These are phyloP conservation scores for Centropus bengalensis DNA, from an alignment of 2,113 vertebrate species.

Conservation along the genomic window DNA sequence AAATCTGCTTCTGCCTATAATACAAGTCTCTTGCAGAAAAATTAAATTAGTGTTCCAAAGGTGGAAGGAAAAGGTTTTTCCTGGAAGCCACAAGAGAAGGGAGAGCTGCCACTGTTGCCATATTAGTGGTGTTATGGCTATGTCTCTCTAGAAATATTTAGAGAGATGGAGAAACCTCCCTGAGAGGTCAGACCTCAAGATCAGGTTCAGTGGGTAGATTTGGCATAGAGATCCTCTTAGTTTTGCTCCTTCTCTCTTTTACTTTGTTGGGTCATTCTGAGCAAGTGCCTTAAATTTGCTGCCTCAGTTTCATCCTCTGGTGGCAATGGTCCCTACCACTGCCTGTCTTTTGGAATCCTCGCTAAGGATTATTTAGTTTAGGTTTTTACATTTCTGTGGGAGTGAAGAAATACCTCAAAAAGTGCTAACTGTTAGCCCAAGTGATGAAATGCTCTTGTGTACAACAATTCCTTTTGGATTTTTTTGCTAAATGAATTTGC, in stretches of 20 bases:
- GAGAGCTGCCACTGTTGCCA: not conserved
- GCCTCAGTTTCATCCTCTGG: not conserved
- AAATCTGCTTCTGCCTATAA: not conserved
- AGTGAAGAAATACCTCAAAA: not conserved
- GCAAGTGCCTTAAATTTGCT: not conserved
- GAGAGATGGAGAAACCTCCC: not conserved
- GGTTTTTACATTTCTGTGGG: not conserved
- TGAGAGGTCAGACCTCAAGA: not conserved
- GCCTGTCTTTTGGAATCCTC: not conserved
- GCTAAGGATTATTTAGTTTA: not conserved
- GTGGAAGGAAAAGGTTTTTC: not conserved
- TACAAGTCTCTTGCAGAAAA: not conserved
- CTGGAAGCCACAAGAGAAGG: not conserved
- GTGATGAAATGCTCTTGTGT: not conserved
- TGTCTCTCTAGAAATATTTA: not conserved
- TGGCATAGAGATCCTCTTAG: not conserved
- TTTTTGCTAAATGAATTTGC: not conserved
- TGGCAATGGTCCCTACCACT: not conserved
- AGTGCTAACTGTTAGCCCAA: not conserved
- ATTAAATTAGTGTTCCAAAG: not conserved
- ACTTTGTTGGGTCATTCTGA: not conserved
- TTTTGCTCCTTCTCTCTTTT: not conserved
- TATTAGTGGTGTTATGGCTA: not conserved
- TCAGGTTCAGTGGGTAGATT: not conserved
- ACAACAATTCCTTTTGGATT: not conserved